phyloP scores from a whole-genome alignment of 2,113 vertebrate species.

The Melanerpes formicivorus region DNA sequence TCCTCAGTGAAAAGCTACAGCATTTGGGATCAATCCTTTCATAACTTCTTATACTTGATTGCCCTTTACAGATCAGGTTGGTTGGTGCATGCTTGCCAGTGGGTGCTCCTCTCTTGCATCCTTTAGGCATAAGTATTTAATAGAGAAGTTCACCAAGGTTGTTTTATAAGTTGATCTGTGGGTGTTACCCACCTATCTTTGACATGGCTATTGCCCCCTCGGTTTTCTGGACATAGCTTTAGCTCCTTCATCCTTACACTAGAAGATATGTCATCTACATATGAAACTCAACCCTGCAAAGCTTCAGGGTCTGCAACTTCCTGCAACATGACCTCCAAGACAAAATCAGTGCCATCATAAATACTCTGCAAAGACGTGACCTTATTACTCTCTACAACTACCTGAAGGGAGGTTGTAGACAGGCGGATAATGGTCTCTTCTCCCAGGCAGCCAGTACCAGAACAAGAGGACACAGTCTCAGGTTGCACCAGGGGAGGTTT shows the following conservation, averaged over 20 bases:
- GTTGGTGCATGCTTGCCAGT: neutral
- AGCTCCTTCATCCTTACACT: neutral
- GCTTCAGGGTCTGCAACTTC: neutral
- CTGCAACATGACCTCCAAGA: neutral
- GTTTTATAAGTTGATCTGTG: neutral
- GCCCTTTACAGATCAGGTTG: neutral
- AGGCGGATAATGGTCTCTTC: no score
- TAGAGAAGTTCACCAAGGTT: neutral
- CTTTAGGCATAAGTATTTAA: neutral
- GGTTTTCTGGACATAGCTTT: neutral
- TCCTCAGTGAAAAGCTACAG: neutral
- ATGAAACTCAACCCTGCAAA: neutral
- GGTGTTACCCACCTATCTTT: neutral
- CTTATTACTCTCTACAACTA: no score
- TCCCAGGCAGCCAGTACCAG: no score
- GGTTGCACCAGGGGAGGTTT: no score
- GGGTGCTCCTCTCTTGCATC: neutral
- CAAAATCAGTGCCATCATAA: neutral
- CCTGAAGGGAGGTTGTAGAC: no score
- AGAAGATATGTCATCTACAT: rapidly evolving
- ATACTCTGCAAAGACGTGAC: neutral
- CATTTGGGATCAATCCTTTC: neutral
- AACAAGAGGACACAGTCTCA: no score
- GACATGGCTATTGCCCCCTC: neutral
- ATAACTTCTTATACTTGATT: neutral